Conservation (phyloP, 2,113 vertebrate species). For the Cryptotis parvus region DNA sequence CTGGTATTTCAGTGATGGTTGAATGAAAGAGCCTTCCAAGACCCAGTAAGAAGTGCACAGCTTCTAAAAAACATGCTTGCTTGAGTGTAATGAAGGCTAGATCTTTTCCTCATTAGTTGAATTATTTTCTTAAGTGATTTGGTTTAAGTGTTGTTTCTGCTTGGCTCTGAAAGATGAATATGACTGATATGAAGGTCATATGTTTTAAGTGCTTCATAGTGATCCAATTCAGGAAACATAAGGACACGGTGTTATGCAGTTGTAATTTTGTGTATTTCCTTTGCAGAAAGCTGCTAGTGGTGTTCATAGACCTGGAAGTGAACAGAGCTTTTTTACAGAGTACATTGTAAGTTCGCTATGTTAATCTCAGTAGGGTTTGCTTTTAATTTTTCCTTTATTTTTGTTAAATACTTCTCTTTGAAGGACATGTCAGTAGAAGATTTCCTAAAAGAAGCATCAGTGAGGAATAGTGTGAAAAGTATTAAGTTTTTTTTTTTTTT, state of each 20-base stretch:
- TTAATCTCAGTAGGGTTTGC: not conserved
- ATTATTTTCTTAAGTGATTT: not conserved
- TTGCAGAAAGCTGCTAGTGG: not conserved
- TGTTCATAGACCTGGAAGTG: not conserved
- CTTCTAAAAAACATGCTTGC: not conserved
- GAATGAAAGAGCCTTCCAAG: not conserved
- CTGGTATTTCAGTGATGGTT: not conserved
- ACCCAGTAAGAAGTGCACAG: not conserved
- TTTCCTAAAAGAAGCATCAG: slow-evolving; percentile 46
- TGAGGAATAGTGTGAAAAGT: slow-evolving; percentile 29
- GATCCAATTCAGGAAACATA: not conserved
- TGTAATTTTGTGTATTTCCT: not conserved
- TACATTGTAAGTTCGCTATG: slow-evolving; percentile 29
- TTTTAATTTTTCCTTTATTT: slow-evolving; percentile 61
- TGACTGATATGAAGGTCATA: not conserved
- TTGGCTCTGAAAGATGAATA: not conserved
- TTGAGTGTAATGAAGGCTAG: rapidly evolving
- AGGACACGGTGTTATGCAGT: not conserved
- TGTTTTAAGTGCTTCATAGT: rapidly evolving
- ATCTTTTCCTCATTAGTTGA: not conserved
- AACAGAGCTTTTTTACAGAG: not conserved
- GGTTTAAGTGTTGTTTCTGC: not conserved
- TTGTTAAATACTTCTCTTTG: slow-evolving; percentile 26
- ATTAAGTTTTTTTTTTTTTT: slow-evolving; percentile 40
- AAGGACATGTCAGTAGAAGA: slow-evolving; percentile 35